Conservation (phyloP, 2,888 invertebrate species). For the Nudaria mundana region DNA sequence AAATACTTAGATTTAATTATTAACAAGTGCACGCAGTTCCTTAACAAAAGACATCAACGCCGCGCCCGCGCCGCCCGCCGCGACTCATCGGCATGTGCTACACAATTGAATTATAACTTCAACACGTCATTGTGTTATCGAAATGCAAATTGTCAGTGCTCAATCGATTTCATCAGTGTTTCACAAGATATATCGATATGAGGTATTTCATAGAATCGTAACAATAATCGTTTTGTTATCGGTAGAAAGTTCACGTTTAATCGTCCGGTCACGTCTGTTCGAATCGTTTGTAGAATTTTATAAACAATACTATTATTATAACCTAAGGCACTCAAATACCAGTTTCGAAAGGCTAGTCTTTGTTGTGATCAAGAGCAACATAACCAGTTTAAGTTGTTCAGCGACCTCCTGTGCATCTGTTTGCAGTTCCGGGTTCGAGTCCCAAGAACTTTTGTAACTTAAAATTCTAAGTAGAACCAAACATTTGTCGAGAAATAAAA, state of each 20-base stretch:
- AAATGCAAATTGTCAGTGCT: slow-evolving; percentile 14
- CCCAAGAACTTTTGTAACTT: slow-evolving; percentile 5
- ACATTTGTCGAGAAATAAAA: background rate
- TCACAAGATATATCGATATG: slow-evolving; percentile 36
- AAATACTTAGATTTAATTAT: background rate
- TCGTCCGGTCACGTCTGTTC: slow-evolving; percentile 30
- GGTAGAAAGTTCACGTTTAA: slow-evolving; percentile 35
- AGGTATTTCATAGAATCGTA: slow-evolving; percentile 32
- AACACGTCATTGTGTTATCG: slow-evolving; percentile 25
- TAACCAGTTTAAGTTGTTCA: slow-evolving; percentile 36
- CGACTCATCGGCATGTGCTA: slow-evolving; percentile 7
- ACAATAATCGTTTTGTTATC: slow-evolving; percentile 35
- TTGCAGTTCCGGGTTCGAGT: slow-evolving; percentile 43
- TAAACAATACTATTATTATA: slow-evolving; percentile 16
- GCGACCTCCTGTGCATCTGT: slow-evolving; percentile 30
- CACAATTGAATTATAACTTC: slow-evolving; percentile 7
- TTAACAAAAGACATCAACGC: slow-evolving; percentile 41
- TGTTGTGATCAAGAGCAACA: slow-evolving; percentile 35
- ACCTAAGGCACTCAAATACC: slow-evolving; percentile 20
- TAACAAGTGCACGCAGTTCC: background rate
- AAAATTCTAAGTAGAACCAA: background rate
- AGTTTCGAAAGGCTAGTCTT: slow-evolving; percentile 29
- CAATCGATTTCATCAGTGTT: slow-evolving; percentile 41
- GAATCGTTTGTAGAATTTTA: slow-evolving; percentile 23
- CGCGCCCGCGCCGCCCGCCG: no score